Base-by-base conservation (phyloP, 2,113 vertebrate species). In the Phylloscopus trochiloides region DNA sequence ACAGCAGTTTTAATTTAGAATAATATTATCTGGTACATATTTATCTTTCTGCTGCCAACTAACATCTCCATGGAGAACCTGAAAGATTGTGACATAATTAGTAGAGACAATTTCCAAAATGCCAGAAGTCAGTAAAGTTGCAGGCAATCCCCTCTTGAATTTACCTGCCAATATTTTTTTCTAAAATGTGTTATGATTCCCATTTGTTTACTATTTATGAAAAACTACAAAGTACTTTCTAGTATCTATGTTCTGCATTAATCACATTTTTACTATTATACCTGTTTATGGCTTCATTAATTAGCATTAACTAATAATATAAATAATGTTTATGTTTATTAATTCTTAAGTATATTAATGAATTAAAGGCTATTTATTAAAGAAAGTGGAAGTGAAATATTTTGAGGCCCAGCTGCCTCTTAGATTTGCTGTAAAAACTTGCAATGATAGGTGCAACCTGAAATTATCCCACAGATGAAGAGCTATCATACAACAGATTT, bases 31-130 rank as follows among this genome's bases (percentile, higher is more conserved):
- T 94, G 54, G 38, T 95, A 91, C 67, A 45, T 92, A 83, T 92
- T 94, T 97, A 79, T 91, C 54, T 88, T 92, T 85, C 77, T 86
- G 47, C 81, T 93, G 87, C 81, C 91, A 92, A 22, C 50, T 68
- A 83, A 63, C 58, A 78, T 92, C 66, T 91, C 87, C 66, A 82
- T 86, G 77, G 90, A 95, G 29, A 95, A 92, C 73, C 70, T 85
- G 32, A 75, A 70, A 66, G 50, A 85, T 43, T 75, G 81, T 90
- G 89, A 94, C 50, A 82, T 72, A 92, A 90, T 91, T 78, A 93
- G 43, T 36, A 45, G 54, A 79, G 62, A 79, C 57, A 66, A 85
- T 67, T 92, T 96, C 67, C 38, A 83, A 90, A 95, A 93, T 92
- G 54, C 32, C 70, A 91, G 58, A 85, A 83, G 45, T 75, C 45